Evolutionary conservation across 2,888 invertebrate species (phyloP).

Genomic region (Pollenia labialis): DNA sequence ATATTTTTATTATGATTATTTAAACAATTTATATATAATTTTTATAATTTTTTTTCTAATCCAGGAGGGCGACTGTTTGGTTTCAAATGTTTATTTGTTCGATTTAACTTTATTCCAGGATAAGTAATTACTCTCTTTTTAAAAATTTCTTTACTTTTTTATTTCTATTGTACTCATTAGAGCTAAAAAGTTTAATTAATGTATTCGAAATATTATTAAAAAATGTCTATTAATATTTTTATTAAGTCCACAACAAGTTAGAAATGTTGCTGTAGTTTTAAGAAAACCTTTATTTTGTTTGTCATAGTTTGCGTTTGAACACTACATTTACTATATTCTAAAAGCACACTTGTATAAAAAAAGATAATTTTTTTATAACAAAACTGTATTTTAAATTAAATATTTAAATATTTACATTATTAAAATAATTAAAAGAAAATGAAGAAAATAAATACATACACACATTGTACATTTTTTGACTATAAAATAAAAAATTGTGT

Average conservation of each 20-base stretch:
- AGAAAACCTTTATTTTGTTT: constrained; percentile 30
- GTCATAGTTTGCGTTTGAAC: constrained; percentile 30
- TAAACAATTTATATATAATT: not conserved
- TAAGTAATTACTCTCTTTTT: constrained; percentile 76
- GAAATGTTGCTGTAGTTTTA: constrained; percentile 25
- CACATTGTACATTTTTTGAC: constrained; percentile 41
- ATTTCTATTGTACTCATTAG: not conserved
- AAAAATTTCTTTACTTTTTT: constrained; percentile 21
- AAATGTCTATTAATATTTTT: not conserved
- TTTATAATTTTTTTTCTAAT: constrained; percentile 79
- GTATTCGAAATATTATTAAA: not conserved
- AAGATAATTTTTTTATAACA: constrained; percentile 12
- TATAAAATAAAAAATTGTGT: constrained; percentile 38
- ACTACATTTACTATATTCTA: constrained; percentile 15
- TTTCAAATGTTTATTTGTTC: constrained; percentile 83
- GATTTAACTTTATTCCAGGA: constrained; percentile 82
- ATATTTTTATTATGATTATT: not conserved
- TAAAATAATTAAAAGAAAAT: constrained; percentile 6
- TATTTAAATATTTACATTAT: constrained; percentile 27
- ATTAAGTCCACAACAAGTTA: constrained; percentile 30
- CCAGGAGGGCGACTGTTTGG: constrained; percentile 93
- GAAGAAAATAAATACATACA: constrained; percentile 35
- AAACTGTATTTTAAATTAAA: constrained; percentile 22
- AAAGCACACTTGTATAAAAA: constrained; percentile 12
- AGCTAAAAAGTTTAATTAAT: not conserved